phyloP scores from a whole-genome alignment of 2,888 invertebrate species.

The Rutpela maculata region DNA sequence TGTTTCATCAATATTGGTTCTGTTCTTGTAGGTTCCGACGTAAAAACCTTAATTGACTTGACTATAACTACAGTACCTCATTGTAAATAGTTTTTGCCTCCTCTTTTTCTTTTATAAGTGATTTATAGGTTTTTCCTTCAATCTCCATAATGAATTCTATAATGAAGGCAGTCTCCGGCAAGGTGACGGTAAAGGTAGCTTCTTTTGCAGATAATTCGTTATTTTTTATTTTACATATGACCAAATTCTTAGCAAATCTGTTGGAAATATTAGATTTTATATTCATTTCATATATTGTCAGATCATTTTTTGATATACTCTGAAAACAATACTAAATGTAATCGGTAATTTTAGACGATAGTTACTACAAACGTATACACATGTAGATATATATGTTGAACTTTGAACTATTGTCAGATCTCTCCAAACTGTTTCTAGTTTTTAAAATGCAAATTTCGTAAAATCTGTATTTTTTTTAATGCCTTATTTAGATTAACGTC shows the following conservation, averaged over 20 bases:
- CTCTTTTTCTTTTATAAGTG: constrained; percentile 78
- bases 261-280: constrained; percentile 74
- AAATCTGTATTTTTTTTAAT: too few species aligned
- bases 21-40: too few species aligned
- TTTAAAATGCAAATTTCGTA: too few species aligned
- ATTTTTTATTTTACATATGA: constrained; percentile 78
- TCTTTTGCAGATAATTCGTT: constrained; percentile 76
- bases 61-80: constrained; percentile 66
- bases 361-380: too few species aligned
- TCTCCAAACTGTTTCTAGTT: too few species aligned
- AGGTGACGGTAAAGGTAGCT: constrained; percentile 77
- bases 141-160: constrained; percentile 74
- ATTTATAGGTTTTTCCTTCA: constrained; percentile 76
- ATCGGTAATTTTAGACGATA: background rate
- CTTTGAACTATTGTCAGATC: too few species aligned
- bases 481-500: too few species aligned
- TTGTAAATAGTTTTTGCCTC: constrained; percentile 77
- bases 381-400: too few species aligned
- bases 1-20: too few species aligned
- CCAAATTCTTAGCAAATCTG: constrained; percentile 79
- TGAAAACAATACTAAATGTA: background rate
- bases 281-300: constrained; percentile 48
- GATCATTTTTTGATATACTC: constrained; percentile 39
- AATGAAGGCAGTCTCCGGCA: constrained; percentile 78
- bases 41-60: too few species aligned